Evolutionary conservation across 1,140 invertebrate species (phyloP), one percentile per base, ranked within the genome.

Genomic region (Ceratosolen solmsi): DNA sequence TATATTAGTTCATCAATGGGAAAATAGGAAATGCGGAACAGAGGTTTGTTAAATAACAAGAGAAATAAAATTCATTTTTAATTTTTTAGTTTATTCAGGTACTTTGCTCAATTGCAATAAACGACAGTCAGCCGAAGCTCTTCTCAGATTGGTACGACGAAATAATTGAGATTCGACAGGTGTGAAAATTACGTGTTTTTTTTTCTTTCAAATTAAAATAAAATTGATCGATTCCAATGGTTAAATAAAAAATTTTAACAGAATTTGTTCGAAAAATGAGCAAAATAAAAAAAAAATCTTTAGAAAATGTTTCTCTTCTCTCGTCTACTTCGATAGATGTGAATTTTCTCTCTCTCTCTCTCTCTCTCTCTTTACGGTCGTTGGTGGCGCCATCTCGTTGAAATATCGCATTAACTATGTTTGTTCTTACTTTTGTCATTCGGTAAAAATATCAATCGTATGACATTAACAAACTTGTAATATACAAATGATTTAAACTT

Each of bases 21-120:
- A 22, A 49, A 13, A 0, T 11, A 60, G 38, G 80, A 33, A 77
- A 33, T 20, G 38, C 3, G 65, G 68, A 82, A 36, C 27, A 78
- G 1, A 54, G 68, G 56, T 58, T 65, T n/a, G 36, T 71, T 36
- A 78, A 82, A 82, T 82, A 73, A 82, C 41, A 78, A 82, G 75
- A 78, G 20, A 49, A 72, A 49, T 46, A 72, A 27, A 72, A 63
- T 63, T 82, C 36, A 27, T 27, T 82, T 72, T 78, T 4, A 73
- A 63, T 78, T 82, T 78, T 82, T 78, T 25, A 1, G 20, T 79
- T 79, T 75, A 83, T 79, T 79, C 13, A 83, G 3, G 3, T 38
- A 13, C 41, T 73, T 38, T 30, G 79, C 75, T 77, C 25, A 78
- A 60, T 41, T 49, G 56, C 22, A 46, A 33, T 77, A 36, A 82